phyloP scores from a whole-genome alignment of 2,113 vertebrate genomes.

The Collichthys lucidus region DNA sequence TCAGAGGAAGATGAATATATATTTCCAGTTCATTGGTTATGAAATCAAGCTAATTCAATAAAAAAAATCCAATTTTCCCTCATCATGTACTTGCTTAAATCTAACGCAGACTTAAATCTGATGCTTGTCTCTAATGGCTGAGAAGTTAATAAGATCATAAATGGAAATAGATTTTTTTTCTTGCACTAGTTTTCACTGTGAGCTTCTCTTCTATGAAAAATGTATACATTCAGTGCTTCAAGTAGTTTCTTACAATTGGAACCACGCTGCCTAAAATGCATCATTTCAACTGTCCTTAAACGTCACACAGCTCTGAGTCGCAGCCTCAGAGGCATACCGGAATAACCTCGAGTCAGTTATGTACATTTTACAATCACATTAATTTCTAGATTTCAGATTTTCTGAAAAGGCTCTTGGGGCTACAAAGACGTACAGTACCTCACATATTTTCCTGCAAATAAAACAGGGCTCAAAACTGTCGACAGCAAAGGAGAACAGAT shows the following conservation, averaged over 20 bases:
- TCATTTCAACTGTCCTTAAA: not conserved
- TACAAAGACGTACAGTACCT: not conserved
- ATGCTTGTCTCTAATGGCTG: not conserved
- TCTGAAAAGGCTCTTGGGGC: slow-evolving; percentile 59
- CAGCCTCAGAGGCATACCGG: slow-evolving; percentile 34
- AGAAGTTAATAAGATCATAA: not conserved
- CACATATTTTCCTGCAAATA: not conserved
- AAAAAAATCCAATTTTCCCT: not conserved
- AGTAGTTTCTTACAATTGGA: not conserved
- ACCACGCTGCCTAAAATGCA: not conserved
- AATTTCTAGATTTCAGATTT: slow-evolving; percentile 39
- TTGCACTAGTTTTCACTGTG: not conserved
- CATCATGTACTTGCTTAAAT: not conserved
- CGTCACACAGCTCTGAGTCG: slow-evolving; percentile 48
- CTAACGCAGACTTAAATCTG: not conserved
- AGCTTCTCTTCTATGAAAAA: not conserved
- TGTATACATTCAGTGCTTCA: not conserved
- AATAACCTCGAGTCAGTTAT: slow-evolving; percentile 42
- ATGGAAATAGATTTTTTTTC: not conserved
- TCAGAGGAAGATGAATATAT: not conserved
- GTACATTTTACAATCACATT: slow-evolving; percentile 60
- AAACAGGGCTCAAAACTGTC: slow-evolving; percentile 12
- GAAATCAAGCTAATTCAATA: not conserved
- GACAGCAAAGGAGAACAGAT: slow-evolving; percentile 8
- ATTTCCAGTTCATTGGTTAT: not conserved